Conservation (phyloP, 2,888 invertebrate species). For the Yponomeuta plumbellus region DNA sequence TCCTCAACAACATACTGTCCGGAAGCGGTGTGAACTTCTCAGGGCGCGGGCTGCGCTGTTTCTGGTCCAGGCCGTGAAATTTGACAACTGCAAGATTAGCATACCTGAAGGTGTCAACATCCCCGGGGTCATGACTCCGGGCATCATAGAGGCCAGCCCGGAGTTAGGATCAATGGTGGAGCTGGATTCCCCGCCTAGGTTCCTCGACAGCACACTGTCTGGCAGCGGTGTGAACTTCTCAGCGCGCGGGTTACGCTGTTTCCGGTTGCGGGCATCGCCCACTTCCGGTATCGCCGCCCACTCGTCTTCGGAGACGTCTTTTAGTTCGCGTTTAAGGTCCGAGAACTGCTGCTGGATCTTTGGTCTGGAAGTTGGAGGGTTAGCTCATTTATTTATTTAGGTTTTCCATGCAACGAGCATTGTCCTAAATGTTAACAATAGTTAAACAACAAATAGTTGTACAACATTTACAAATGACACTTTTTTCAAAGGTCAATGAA, state of each 20-base stretch:
- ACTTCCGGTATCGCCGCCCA: constrained; percentile 99
- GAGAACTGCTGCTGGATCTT: constrained; percentile 99
- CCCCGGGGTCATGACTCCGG: constrained; percentile 90
- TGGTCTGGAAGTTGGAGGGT: constrained; percentile 73
- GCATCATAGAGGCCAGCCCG: constrained; percentile 91
- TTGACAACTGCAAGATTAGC: no score
- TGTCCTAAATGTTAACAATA: no score
- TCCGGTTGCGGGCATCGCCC: constrained; percentile 98
- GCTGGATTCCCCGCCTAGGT: constrained; percentile 87
- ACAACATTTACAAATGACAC: no score
- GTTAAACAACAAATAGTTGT: no score
- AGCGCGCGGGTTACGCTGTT: constrained; percentile 94
- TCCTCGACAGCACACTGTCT: constrained; percentile 93
- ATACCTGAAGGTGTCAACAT: constrained; percentile 89
- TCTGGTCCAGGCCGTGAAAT: no score
- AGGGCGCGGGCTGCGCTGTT: constrained; percentile 94
- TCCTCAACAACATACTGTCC: constrained; percentile 93
- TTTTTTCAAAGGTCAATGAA: no score
- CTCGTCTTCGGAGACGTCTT: constrained; percentile 91
- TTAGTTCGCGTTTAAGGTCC: constrained; percentile 93
- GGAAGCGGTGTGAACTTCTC: constrained; percentile 99
- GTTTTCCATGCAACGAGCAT: no score
- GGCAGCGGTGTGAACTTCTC: constrained; percentile 99
- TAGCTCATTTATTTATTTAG: not conserved
- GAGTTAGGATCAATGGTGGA: constrained; percentile 89